Evolutionary conservation across 2,888 invertebrate genomes (phyloP).

Genomic region (Idaea dimidiata): DNA sequence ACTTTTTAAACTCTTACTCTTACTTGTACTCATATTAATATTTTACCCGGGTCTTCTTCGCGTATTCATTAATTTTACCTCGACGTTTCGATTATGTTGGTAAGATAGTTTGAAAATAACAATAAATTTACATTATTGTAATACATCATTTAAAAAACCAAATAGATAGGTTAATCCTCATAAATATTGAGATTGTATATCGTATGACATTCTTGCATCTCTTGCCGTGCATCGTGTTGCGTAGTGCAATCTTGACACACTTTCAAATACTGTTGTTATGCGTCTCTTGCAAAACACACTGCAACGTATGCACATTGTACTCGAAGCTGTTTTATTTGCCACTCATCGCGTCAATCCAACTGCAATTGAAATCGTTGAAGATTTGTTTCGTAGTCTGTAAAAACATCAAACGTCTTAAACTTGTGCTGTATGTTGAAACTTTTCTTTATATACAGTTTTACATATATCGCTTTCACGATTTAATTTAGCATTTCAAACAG

Average conservation of each 20-base stretch:
- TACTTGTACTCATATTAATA: no score
- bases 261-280: conserved; percentile 76
- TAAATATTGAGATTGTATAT: background rate
- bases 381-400: conserved; percentile 11
- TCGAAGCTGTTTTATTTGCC: conserved; percentile 27
- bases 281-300: conserved; percentile 71
- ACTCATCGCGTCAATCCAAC: conserved; percentile 31
- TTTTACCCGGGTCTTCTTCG: no score
- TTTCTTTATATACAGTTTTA: conserved; percentile 15
- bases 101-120: no score
- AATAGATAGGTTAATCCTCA: no score
- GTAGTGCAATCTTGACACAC: conserved; percentile 78
- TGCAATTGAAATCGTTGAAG: conserved; percentile 13
- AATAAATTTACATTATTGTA: no score
- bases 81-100: no score
- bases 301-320: conserved; percentile 47
- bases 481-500: conserved; percentile 26
- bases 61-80: no score
- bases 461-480: conserved; percentile 24
- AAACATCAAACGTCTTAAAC: conserved; percentile 11
- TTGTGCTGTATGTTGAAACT: conserved; percentile 24
- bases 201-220: conserved; percentile 34
- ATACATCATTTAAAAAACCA: no score
- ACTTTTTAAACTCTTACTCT: no score
- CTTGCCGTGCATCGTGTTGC: conserved; percentile 56